phyloP scores from a whole-genome alignment of 2,797 vertebrate species.

The Enteromius treurensis region DNA sequence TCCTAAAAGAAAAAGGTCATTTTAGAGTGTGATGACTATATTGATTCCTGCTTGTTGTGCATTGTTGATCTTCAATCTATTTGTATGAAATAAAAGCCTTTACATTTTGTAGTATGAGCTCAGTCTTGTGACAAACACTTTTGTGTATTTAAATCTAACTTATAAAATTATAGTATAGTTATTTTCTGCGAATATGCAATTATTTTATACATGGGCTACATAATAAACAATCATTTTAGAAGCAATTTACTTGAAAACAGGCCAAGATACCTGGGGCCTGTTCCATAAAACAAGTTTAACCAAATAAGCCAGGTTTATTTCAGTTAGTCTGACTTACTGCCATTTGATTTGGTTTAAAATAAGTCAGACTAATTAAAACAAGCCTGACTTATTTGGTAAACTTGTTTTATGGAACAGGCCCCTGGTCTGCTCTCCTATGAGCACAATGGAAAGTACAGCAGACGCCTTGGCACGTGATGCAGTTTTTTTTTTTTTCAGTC shows the following conservation, averaged over 20 bases:
- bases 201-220: background rate
- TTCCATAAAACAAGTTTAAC: no score
- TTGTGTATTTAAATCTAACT: background rate
- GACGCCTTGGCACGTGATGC: constrained; percentile 36
- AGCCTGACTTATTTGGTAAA: no score
- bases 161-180: background rate
- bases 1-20: background rate
- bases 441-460: constrained; percentile 32
- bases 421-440: background rate
- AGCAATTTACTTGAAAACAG: background rate
- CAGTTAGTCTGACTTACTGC: no score
- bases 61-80: background rate
- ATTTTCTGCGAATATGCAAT: background rate
- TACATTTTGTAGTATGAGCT: background rate
- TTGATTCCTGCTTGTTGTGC: constrained; percentile 9
- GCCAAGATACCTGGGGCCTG: no score
- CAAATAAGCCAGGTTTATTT: no score
- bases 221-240: background rate
- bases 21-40: constrained; percentile 6
- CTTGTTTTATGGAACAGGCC: no score
- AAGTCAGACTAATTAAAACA: no score
- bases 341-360: no score
- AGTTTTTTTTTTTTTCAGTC: background rate
- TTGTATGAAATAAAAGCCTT: constrained; percentile 34
- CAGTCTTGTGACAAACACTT: background rate